Evolutionary conservation across 2,113 vertebrate genomes (phyloP), one percentile per base, ranked within the genome.

Genomic region (Speoplatyrhinus poulsoni): DNA sequence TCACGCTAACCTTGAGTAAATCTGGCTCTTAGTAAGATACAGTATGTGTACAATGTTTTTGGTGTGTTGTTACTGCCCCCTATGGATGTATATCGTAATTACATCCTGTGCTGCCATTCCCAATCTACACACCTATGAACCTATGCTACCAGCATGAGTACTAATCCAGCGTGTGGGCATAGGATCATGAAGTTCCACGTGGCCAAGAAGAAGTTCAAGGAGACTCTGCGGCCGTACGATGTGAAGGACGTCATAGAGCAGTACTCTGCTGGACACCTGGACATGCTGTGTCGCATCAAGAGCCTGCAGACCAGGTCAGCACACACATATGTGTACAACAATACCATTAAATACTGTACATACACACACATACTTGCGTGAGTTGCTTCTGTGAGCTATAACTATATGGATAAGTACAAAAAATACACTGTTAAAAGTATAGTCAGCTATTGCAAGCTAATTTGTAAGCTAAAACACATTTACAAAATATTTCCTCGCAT

Each of bases 111-210:
- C 10, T 13, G 49, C 3, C 49, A 50, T 50, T 50, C 9, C 6
- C 36, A 6, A 41, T 26, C 26, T 26, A 26, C 26, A 26, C 2
- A 26, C 26, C 26, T 26, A 26, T 26, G 26, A 26, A 26, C 26
- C 36, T 41, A 8, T 41, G 36, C 36, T 59, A 9, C 17, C 12
- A 46, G 16, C 16, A 13, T 67, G 53, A 55, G 7, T 12, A 19
- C 11, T 12, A 12, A 9, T 19, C 8, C 48, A 72, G 9, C 60
- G 63, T 69, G 8, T 72, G 13, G 11, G 9, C 47, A 5, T 61
- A 99, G 98, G 91, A 98, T 98, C 82, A 98, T 99, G 96, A 99
- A 97, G 87, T 99, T 99, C 82, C 95, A 99, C 4, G 96, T 99
- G 66, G 97, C 98, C 72, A 99, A 99, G 87, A 95, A 97, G 76